Conservation (phyloP, 2,888 invertebrate species). For the Ormyrus labotus region DNA sequence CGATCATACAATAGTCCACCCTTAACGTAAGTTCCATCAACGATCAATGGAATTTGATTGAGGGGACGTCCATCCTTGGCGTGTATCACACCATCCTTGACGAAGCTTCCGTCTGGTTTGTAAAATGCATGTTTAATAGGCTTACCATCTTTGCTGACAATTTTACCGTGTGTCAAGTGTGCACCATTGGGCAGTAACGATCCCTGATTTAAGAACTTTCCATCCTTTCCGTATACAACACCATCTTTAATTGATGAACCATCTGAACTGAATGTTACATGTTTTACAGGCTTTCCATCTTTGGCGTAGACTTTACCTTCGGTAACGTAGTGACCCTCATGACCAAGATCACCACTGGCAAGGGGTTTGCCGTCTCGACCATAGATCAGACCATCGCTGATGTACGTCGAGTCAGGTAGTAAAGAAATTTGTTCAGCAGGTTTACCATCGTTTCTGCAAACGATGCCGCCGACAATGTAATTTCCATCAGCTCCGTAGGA, state of each 20-base stretch:
- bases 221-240: constrained; percentile 68
- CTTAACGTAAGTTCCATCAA: constrained; percentile 68
- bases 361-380: constrained; percentile 69
- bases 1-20: constrained; percentile 67
- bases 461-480: constrained; percentile 70
- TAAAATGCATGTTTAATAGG: constrained; percentile 69
- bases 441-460: constrained; percentile 70
- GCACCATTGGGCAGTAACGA: constrained; percentile 70
- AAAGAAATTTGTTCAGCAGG: constrained; percentile 67
- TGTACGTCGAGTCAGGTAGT: constrained; percentile 69
- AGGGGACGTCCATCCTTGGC: constrained; percentile 67
- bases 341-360: constrained; percentile 67
- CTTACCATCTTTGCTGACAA: constrained; percentile 71
- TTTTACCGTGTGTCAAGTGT: constrained; percentile 70
- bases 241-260: constrained; percentile 71
- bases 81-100: constrained; percentile 70
- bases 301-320: constrained; percentile 71
- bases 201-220: constrained; percentile 70
- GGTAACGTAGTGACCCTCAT: constrained; percentile 67
- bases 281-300: constrained; percentile 70
- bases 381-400: constrained; percentile 69
- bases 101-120: constrained; percentile 71
- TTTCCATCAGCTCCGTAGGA: constrained; percentile 69
- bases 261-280: constrained; percentile 71
- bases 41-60: constrained; percentile 70